Evolutionary conservation across 2,888 invertebrate genomes (phyloP).

Genomic region (Operophtera brumata): DNA sequence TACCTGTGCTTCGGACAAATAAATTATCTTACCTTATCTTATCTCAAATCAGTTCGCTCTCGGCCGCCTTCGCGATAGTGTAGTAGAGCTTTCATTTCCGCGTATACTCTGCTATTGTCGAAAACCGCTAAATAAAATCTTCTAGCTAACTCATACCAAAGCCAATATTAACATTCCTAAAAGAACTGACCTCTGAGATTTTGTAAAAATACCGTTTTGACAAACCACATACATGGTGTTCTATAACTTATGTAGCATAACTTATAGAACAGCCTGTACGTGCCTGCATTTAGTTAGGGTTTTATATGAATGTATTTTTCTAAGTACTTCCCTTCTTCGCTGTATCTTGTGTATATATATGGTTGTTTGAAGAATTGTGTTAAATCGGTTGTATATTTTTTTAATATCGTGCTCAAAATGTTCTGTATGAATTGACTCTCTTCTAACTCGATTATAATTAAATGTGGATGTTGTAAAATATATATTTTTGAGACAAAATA

Average conservation of each 20-base stretch:
- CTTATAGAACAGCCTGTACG: no score
- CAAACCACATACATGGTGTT: constrained; percentile 4
- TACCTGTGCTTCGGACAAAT: no score
- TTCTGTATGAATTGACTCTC: constrained; percentile 18
- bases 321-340: background rate
- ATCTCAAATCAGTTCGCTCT: no score
- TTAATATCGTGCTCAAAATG: constrained; percentile 12
- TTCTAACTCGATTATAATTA: constrained; percentile 8
- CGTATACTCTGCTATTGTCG: no score
- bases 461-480: constrained; percentile 15
- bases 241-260: background rate
- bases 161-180: constrained; percentile 2
- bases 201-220: constrained; percentile 4
- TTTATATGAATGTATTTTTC: constrained; percentile 3
- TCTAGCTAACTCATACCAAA: constrained; percentile 4
- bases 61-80: no score
- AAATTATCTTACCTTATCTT: no score
- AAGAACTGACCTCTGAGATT: constrained; percentile 18
- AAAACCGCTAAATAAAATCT: background rate
- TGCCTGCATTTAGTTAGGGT: background rate
- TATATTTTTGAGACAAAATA: background rate
- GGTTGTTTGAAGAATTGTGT: constrained; percentile 11
- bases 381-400: constrained; percentile 20
- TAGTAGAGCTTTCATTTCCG: no score
- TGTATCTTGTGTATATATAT: background rate